Percentiles rank a stretch among this genome's conserved stretches.
Conservation (phyloP, 2,113 vertebrate genomes). For the Setophaga kirtlandii region DNA sequence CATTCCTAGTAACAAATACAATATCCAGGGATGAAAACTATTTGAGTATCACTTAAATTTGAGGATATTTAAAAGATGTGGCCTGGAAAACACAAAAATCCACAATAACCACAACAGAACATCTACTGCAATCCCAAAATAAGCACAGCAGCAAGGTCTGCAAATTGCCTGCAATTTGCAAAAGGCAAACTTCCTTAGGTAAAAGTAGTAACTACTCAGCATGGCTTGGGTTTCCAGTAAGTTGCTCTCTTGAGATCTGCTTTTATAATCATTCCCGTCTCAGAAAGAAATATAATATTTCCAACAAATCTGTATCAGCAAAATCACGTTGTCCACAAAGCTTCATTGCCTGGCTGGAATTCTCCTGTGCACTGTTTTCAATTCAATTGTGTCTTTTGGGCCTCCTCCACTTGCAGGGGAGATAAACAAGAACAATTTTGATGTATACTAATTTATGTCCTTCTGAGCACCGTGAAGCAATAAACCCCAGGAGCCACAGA, state of each 20-base stretch:
- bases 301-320: not conserved
- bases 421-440: not conserved
- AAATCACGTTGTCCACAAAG: not conserved
- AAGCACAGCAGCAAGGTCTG: not conserved
- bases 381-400: not conserved
- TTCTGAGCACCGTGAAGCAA: conserved; percentile 5
- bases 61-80: not conserved
- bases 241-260: not conserved
- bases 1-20: not conserved
- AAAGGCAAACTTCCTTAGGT: conserved; percentile 27
- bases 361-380: not conserved
- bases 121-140: not conserved
- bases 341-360: not conserved
- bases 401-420: not conserved
- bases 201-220: not conserved
- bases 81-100: conserved; percentile 2
- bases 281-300: not conserved
- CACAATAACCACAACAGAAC: not conserved
- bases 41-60: not conserved
- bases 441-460: not conserved
- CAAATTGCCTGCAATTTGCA: conserved; percentile 10
- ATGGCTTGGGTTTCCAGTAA: conserved; percentile 21
- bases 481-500: conserved; percentile 37
- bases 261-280: conserved; percentile 28
- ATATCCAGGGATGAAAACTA: not conserved